phyloP scores from a whole-genome alignment of 2,113 vertebrate species.

The Hylia prasina region DNA sequence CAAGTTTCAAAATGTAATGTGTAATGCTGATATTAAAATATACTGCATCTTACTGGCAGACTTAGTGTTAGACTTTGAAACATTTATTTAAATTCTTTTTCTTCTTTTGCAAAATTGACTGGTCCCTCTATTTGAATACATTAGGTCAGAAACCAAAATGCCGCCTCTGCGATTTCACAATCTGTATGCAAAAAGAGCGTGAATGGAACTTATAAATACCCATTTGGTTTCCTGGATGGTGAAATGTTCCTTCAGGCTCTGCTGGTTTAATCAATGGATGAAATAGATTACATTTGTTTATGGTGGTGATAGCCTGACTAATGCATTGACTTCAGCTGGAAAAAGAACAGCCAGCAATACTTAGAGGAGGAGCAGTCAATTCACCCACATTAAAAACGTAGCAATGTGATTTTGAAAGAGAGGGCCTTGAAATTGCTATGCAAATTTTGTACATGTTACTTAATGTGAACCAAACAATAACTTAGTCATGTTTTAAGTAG shows the following conservation, averaged over 20 bases:
- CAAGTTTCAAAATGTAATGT: not conserved
- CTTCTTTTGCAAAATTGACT: not conserved
- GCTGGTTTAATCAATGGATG: constrained; percentile 24
- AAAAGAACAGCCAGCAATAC: not conserved
- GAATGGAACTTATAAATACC: not conserved
- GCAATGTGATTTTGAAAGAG: not conserved
- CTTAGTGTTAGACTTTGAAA: not conserved
- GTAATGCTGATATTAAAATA: not conserved
- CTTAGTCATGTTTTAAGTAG: not conserved
- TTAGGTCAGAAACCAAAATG: not conserved
- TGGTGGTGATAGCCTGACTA: not conserved
- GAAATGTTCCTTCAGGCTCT: not conserved
- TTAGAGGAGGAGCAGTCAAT: not conserved
- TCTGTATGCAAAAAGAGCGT: not conserved
- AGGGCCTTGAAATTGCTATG: not conserved
- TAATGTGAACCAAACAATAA: not conserved
- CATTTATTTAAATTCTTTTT: not conserved
- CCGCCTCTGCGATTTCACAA: not conserved
- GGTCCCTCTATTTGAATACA: not conserved
- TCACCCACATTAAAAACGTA: not conserved
- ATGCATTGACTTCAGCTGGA: not conserved
- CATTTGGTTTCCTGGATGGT: not conserved
- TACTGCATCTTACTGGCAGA: not conserved
- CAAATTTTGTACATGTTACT: not conserved
- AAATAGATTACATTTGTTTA: constrained; percentile 29